These are phyloP conservation scores for Phenganax marumi DNA, from an alignment of 92 coral and sea anemone species.

Conservation along the genomic window DNA sequence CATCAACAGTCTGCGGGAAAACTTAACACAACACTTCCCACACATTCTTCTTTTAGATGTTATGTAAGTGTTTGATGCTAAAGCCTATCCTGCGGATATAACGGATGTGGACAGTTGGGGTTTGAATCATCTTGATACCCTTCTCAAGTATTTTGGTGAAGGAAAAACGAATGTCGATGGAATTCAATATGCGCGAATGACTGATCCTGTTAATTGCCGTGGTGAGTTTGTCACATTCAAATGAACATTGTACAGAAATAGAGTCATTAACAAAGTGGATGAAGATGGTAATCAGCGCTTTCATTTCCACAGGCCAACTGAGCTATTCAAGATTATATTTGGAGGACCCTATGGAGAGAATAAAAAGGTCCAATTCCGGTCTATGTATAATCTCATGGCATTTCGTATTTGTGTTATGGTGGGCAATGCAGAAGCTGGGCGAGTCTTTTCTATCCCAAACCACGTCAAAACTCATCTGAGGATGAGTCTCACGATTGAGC, in stretches of 20 bases:
- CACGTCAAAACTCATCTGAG: too few relatives aligned
- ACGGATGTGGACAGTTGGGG: conserved; percentile 34
- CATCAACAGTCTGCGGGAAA: conserved; percentile 31
- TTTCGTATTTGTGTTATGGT: conserved; percentile 17
- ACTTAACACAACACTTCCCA: conserved; percentile 23
- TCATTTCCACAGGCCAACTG: conserved; percentile 13
- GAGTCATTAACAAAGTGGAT: conserved; percentile 18
- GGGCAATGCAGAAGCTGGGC: conserved; percentile 15
- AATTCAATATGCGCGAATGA: conserved; percentile 24
- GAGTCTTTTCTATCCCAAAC: conserved; percentile 13
- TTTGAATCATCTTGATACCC: conserved; percentile 26
- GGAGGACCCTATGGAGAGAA: conserved; percentile 16
- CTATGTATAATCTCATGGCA: conserved; percentile 21
- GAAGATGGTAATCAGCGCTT: conserved; percentile 15
- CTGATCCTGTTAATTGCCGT: conserved; percentile 24
- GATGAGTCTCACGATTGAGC: conserved; percentile 17
- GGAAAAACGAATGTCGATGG: conserved; percentile 29
- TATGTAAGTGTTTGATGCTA: conserved; percentile 29
- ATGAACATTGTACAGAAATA: conserved; percentile 24
- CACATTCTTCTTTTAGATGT: conserved; percentile 23
- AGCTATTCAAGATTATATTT: conserved; percentile 7
- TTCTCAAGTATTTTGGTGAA: conserved; percentile 24
- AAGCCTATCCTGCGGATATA: conserved; percentile 28
- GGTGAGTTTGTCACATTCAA: conserved; percentile 29
- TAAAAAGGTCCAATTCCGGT: neutral